Evolutionary conservation across 2,888 invertebrate genomes (phyloP).

Genomic region (Lordiphosa andalusiaca): DNA sequence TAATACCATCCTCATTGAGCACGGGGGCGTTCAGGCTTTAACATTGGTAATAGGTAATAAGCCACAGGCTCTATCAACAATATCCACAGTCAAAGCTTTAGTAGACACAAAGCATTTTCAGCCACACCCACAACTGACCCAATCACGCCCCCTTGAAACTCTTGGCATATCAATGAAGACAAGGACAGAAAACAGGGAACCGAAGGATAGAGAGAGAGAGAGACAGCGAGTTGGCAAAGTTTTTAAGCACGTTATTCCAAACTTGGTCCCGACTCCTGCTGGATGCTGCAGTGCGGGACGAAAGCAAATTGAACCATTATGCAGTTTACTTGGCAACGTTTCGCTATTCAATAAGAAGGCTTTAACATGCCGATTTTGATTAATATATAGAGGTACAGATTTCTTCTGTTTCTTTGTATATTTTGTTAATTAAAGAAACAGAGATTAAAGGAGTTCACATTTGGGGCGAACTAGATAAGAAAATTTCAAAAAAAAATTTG

Average conservation of each 20-base stretch:
- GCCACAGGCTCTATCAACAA: slow-evolving; percentile 25
- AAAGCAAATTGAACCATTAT: slow-evolving; percentile 46
- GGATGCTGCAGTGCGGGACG: slow-evolving; percentile 8
- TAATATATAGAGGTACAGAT: no score
- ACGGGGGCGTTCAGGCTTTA: not conserved
- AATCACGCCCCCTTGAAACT: slow-evolving; percentile 6
- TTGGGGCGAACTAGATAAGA: no score
- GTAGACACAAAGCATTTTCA: slow-evolving; percentile 13
- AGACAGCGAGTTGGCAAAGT: slow-evolving; percentile 23
- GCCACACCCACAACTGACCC: not conserved
- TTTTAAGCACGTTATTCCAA: slow-evolving; percentile 43
- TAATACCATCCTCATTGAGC: slow-evolving; percentile 12
- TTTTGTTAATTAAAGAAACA: no score
- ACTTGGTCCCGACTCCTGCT: slow-evolving; percentile 31
- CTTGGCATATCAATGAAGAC: slow-evolving; percentile 42
- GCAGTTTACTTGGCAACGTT: slow-evolving; percentile 21
- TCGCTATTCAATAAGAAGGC: slow-evolving; percentile 13
- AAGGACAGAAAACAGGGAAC: not conserved
- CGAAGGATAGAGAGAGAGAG: not conserved
- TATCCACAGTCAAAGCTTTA: slow-evolving; percentile 17
- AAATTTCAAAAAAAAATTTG: no score
- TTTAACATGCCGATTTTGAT: no score
- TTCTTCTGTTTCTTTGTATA: no score
- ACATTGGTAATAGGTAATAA: slow-evolving; percentile 23
- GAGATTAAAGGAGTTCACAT: no score